Evolutionary conservation across 37 sponge, comb jelly and placozoan species (phyloP), one percentile per base, ranked within the genome.

Genomic region (Eunapius fragilis): DNA sequence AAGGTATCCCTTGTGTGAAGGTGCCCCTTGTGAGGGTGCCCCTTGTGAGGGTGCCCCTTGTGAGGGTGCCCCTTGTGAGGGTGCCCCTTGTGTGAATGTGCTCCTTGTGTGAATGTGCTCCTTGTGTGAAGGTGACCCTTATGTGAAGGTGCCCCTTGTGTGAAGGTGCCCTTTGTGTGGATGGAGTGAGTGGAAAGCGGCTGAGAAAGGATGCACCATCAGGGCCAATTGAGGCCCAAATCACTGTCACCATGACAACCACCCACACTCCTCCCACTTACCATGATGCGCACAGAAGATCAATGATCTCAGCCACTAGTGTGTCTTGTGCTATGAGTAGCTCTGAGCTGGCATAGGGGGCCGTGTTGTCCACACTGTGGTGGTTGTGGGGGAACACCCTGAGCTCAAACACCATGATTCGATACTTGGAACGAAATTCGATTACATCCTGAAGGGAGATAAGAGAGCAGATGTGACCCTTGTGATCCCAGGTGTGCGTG

Each of bases 351-450:
- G 68, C 70, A 67, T 90, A 90, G 69, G 85, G 71, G 12, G 28
- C 67, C 28, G 87, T 82, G 35, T 19, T 68, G 76, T 74, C 77
- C 47, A 45, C 47, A 10, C 77, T 76, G 31, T 78, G 45, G 78
- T 85, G 80, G 48, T 88, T 80, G 25, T 85, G 84, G 25, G 90
- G 82, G 75, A 68, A 84, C 68, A 86, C 87, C 68, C 88, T 84
- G 3, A 96, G 89, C 69, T 96, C 92, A 87, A 93, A 96, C 17
- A 70, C 34, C 88, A 96, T 91, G 48, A 89, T 86, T n/a, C 94
- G 84, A 76, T 94, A 96, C 78, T 91, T 93, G n/a, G 92, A 87
- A 69, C 89, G 86, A 35, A 93, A 96, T 77, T 96, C 97, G 22
- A 96, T 28, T 7, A 88, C 85, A 89, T 96, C 94, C 97, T 96